A percentile compares a stretch with the other conserved stretches of the same genome.
phyloP scores from a whole-genome alignment of 2,113 vertebrate species.

The Chaetura pelagica region DNA sequence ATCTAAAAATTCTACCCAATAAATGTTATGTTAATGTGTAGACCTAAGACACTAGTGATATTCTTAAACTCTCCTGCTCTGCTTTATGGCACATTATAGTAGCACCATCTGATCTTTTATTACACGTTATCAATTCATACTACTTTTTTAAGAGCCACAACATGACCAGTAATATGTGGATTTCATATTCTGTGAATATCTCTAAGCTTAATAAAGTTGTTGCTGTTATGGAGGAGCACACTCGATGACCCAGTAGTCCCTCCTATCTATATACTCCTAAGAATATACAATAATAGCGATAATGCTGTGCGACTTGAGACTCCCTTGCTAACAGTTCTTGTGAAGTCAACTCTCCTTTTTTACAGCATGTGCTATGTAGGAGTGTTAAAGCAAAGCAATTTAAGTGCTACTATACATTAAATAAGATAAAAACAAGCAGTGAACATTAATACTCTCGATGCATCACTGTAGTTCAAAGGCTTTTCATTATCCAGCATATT shows the following conservation, averaged over 20 bases:
- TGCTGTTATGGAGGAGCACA: not conserved
- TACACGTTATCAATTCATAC: not conserved
- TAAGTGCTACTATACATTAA: constrained; percentile 35
- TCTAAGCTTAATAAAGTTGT: not conserved
- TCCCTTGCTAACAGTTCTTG: not conserved
- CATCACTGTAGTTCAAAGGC: constrained; percentile 21
- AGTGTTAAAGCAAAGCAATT: constrained; percentile 29
- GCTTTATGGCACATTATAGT: not conserved
- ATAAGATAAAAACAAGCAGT: constrained; percentile 31
- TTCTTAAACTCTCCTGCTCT: not conserved
- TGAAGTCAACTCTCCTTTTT: not conserved
- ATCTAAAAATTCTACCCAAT: not conserved
- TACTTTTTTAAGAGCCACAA: not conserved
- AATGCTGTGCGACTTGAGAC: not conserved
- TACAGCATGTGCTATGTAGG: not conserved
- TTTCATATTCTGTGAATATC: not conserved
- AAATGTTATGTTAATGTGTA: not conserved
- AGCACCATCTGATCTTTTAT: not conserved
- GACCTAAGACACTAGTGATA: not conserved
- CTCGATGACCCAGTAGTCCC: not conserved
- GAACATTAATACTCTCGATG: not conserved
- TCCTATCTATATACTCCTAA: not conserved
- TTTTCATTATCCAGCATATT: constrained; percentile 29
- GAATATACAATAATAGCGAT: not conserved
- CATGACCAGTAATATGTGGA: not conserved